Base-by-base conservation (phyloP, 2,797 vertebrate genomes). In the Salmo trutta region DNA sequence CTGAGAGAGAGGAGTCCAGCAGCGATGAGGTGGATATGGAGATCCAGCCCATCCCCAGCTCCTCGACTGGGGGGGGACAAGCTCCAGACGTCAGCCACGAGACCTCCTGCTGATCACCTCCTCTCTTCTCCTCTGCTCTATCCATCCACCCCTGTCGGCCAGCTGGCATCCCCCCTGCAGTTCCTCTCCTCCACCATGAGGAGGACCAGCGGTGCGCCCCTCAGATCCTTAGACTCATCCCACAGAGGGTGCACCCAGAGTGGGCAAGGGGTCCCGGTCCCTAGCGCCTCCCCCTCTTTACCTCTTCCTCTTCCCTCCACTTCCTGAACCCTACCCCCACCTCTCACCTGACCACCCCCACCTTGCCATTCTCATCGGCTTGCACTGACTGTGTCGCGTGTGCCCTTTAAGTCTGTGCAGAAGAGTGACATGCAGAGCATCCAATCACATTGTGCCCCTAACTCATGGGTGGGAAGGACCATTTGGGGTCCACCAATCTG, bases 51-150 rank as follows among this genome's bases (percentile, higher is more conserved):
- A 74, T 84, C 65, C 83, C 83, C 78, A 82, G 56, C 78, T 75
- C 85, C 71, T 86, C 88, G 24, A 81, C 82, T 3, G 76, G 81
- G 24, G 82, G 27, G 12, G 87, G 87, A 75, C 92, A 90, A 6
- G 90, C 88, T 71, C 89, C 92, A 0, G 86, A 91, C 80, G 91
- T 88, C 90, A 94, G 92, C 92, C 84, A 90, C 84, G 91, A 96
- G 87, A 94, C 94, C 31, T 94, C 94, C 0, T 91, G 96, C 88
- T 97, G 94, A 97, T 90, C 71, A 62, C 16, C 24, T 41, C 64
- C 27, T 16, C 14, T 21, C 21, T 8, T 17, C 14, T 6, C 36
- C 71, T 54, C 76, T 81, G 74, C 68, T 82, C 71, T 71, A 10
- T n/a, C 36, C 41, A 71, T 4, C 69, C 65, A 67, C 65, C 41